Base-by-base conservation (phyloP, 2,113 vertebrate genomes). In the Callithrix jacchus region DNA sequence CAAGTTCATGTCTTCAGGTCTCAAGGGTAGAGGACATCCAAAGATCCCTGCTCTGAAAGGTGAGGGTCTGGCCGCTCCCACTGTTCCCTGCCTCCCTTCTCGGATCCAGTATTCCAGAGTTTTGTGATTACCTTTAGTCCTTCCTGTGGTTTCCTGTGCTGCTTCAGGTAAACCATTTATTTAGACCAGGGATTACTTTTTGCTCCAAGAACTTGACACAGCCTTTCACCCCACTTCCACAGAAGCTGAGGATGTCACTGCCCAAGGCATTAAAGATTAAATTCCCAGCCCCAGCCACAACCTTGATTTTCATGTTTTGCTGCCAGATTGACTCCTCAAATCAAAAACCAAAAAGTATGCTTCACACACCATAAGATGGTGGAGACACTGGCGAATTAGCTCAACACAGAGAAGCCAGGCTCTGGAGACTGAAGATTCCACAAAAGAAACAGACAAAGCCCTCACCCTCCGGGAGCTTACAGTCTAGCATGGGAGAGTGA, bases 1-100 rank as follows among this genome's bases (percentile, higher is more conserved):
- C 61, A 30, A 27, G 5, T 32, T 64, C 61, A 30, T 9, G 37
- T 35, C 68, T 40, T 49, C 14, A 45, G 32, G 49, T 3, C 16
- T 5, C 58, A 3, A 3, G 6, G 74, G 58, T 5, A 17, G 4
- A 70, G 0, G 17, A n/a, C 0, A 37, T 1, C 52, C 17, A 37
- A 37, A 58, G 80, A 10, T 3, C 18, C 11, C 42, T 0, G 7
- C 1, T 9, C 0, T 2, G 40, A 35, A 58, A 77, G 20, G 58
- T 8, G 6, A 42, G 84, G 42, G 5, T 58, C 54, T 66, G 42
- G 13, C 7, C 32, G 9, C 17, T 58, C 64, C 4, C 20, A 3
- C 64, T 14, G 66, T 0, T 2, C 8, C 52, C 35, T 1, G 16
- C 8, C 35, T 17, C n/a, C 35, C 17, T 27, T 23, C 11, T 10